phyloP scores from a whole-genome alignment of 2,888 invertebrate species.

The Drosophila greeni region DNA sequence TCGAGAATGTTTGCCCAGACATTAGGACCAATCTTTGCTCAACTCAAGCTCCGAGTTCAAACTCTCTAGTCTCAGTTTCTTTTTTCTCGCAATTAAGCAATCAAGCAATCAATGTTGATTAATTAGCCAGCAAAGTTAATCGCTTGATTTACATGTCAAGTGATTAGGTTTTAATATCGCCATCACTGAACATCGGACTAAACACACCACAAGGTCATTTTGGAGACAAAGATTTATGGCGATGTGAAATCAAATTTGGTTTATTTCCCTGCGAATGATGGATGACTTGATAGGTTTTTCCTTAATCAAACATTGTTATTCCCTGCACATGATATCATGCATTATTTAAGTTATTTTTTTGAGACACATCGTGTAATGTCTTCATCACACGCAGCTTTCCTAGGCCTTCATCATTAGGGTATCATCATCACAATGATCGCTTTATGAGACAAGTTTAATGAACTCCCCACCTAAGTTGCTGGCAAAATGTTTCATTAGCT shows the following conservation, averaged over 20 bases:
- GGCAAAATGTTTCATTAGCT: slow-evolving; percentile 61
- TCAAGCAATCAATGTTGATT: slow-evolving; percentile 62
- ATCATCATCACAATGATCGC: slow-evolving; percentile 34
- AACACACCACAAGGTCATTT: slow-evolving; percentile 48
- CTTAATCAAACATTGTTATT: not conserved
- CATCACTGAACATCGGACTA: slow-evolving; percentile 24
- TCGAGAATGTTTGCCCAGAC: slow-evolving; percentile 47
- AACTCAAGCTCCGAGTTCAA: too few species aligned
- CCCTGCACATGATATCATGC: slow-evolving; percentile 1
- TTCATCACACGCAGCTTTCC: slow-evolving; percentile 29
- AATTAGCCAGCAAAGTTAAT: slow-evolving; percentile 59
- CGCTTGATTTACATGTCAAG: slow-evolving; percentile 39
- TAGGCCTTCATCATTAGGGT: slow-evolving; percentile 19
- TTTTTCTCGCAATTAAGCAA: slow-evolving; percentile 58
- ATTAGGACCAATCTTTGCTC: slow-evolving; percentile 45
- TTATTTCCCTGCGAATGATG: slow-evolving; percentile 10
- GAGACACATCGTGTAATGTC: slow-evolving; percentile 13
- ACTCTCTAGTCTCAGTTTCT: slow-evolving; percentile 7
- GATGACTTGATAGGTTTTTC: slow-evolving; percentile 1
- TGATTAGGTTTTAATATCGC: slow-evolving; percentile 54
- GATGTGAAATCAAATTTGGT: slow-evolving; percentile 4
- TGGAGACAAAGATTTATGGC: not conserved
- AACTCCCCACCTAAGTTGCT: slow-evolving; percentile 34
- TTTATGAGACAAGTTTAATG: slow-evolving; percentile 52
- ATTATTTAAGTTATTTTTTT: slow-evolving; percentile 4